Percentiles rank a stretch among this genome's conserved stretches.
phyloP scores from a whole-genome alignment of 2,888 invertebrate species.

The Linnaemya tessellans region DNA sequence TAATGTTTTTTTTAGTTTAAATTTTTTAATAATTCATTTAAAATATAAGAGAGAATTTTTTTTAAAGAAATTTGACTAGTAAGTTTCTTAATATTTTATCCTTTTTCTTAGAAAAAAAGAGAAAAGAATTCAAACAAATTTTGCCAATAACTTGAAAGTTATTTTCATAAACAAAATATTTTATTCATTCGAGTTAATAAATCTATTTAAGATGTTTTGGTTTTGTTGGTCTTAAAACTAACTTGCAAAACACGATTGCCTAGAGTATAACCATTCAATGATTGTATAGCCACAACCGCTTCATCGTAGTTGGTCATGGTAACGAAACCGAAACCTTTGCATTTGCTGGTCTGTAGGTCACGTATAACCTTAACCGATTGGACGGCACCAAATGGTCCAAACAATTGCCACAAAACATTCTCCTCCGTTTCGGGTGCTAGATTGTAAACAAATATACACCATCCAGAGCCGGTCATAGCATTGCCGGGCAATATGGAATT shows the following conservation, averaged over 20 bases:
- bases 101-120: constrained; percentile 19
- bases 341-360: constrained; percentile 97
- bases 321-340: constrained; percentile 99
- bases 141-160: constrained; percentile 21
- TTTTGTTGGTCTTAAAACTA: constrained; percentile 97
- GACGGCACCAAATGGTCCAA: constrained; percentile 98
- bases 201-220: constrained; percentile 85
- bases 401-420: constrained; percentile 97
- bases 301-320: constrained; percentile 99
- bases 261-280: constrained; percentile 97
- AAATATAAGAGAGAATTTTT: constrained; percentile 57
- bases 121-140: constrained; percentile 25
- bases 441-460: constrained; percentile 95
- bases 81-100: constrained; percentile 33
- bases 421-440: constrained; percentile 97
- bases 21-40: constrained; percentile 68
- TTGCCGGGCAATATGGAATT: constrained; percentile 92
- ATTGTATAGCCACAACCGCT: constrained; percentile 97
- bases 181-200: not conserved
- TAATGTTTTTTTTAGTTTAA: constrained; percentile 65
- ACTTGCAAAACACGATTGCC: constrained; percentile 98
- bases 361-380: constrained; percentile 98
- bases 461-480: constrained; percentile 92
- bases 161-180: constrained; percentile 33
- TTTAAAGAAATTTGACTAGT: constrained; percentile 71